These are phyloP conservation scores for Saccostrea glomerata DNA, from an alignment of 1,140 invertebrate species.

Conservation along the genomic window DNA sequence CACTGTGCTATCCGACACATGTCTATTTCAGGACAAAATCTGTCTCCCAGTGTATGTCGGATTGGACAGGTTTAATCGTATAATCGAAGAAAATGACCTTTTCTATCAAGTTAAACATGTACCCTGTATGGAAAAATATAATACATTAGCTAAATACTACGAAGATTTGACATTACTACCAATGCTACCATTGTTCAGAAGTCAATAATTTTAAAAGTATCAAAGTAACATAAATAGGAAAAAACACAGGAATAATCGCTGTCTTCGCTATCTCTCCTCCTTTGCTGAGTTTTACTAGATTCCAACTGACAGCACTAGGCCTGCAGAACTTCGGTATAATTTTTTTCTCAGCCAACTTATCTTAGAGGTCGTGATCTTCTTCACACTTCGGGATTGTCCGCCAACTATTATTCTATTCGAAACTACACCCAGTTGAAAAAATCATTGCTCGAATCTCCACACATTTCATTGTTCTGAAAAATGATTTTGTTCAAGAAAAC, in stretches of 20 bases:
- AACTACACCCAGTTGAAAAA: constrained; percentile 24
- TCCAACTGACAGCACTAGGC: neutral
- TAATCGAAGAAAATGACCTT: too few relatives aligned
- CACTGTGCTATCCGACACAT: too few relatives aligned
- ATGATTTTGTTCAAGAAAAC: constrained; percentile 35
- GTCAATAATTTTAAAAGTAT: too few relatives aligned
- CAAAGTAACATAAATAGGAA: neutral
- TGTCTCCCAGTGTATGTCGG: too few relatives aligned
- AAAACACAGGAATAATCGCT: neutral
- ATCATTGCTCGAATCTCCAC: constrained; percentile 46
- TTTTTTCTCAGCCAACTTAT: constrained; percentile 35
- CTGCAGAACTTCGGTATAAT: constrained; percentile 29
- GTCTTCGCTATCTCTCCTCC: neutral
- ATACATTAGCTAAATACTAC: too few relatives aligned
- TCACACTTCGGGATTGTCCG: constrained; percentile 8
- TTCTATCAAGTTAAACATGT: too few relatives aligned
- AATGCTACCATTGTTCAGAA: too few relatives aligned
- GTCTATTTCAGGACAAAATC: too few relatives aligned
- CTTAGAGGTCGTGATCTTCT: constrained; percentile 43
- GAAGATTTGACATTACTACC: too few relatives aligned
- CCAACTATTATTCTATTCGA: constrained; percentile 13
- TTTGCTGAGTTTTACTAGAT: neutral
- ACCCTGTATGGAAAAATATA: too few relatives aligned
- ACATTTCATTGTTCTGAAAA: constrained; percentile 47
- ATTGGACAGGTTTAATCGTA: too few relatives aligned